These are phyloP conservation scores for Sakesphorus luctuosus DNA, from an alignment of 2,113 vertebrate species.

Conservation along the genomic window DNA sequence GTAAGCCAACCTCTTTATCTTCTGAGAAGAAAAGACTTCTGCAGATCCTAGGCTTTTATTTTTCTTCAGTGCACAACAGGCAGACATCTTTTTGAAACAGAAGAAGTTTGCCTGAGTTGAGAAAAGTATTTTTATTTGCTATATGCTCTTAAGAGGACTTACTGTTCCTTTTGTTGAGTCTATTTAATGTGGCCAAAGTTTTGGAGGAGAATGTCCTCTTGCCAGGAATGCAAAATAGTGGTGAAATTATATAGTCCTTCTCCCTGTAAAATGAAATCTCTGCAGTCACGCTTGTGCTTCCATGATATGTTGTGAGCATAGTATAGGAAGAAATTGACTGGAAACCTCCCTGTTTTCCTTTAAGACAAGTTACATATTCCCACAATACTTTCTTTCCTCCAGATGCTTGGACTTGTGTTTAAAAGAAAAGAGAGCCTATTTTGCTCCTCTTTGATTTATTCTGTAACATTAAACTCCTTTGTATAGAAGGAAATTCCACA, in stretches of 20 bases:
- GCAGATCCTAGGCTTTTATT: neutral
- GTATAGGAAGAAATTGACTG: neutral
- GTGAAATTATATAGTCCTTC: neutral
- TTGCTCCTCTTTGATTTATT: constrained; percentile 34
- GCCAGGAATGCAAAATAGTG: neutral
- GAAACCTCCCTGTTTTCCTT: neutral
- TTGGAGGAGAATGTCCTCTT: neutral
- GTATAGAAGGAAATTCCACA: constrained; percentile 62
- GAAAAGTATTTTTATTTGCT: neutral
- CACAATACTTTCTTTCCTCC: constrained; percentile 35
- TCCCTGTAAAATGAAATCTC: neutral
- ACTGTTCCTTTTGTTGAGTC: neutral
- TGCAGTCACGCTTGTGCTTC: neutral
- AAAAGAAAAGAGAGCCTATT: constrained; percentile 23
- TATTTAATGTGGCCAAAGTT: neutral
- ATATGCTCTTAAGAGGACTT: neutral
- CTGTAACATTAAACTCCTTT: constrained; percentile 17
- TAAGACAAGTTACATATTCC: neutral
- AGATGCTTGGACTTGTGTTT: neutral
- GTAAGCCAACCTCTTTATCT: neutral
- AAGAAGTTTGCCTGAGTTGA: neutral
- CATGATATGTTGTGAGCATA: neutral
- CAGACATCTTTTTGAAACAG: neutral
- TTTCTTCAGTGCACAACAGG: neutral
- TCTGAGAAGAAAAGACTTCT: neutral